Base-by-base conservation (phyloP, 2,113 vertebrate genomes). In the Xiphophorus hellerii region DNA sequence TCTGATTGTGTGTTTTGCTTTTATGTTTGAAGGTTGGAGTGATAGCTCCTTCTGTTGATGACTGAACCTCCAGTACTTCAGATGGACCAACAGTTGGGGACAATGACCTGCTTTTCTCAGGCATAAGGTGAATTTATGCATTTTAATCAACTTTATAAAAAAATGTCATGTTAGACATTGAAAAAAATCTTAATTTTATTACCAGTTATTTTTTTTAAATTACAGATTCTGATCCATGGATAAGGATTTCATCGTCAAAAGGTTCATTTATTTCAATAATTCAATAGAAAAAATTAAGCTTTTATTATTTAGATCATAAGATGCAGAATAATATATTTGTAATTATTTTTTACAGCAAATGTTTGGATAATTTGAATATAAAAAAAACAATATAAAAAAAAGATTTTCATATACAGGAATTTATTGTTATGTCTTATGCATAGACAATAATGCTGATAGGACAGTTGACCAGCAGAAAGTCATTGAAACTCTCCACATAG, bases 21-120 rank as follows among this genome's bases (percentile, higher is more conserved):
- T 85, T 74, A 58, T 58, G 8, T 58, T 81, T 80, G 28, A 74
- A 88, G 86, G 80, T 76, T 74, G 76, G 69, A 83, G 65, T 71
- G 69, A 80, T 69, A 58, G 76, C 66, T 68, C 12, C 62, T 54
- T 70, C 74, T 70, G 28, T 71, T 75, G 68, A 74, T 62, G 74
- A 48, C 35, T 42, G 71, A 77, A 71, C 60, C 29, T 60, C 27
- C 39, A 0, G 68, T 70, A 51, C 62, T 64, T 71, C 58, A 25
- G 65, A 66, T 29, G 31, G 60, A 62, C 71, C 83, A 62, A 39
- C n/a, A 69, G 62, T 65, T 4, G 35, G 35, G 74, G 60, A 74
- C 42, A 37, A 54, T 67, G 44, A 10, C 11, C 69, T 33, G 30
- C 35, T 37, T 66, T 60, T 29, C 12, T 64, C 70, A 44, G 66